Conservation (phyloP, 2,113 vertebrate genomes). For the Blennius ocellaris region DNA sequence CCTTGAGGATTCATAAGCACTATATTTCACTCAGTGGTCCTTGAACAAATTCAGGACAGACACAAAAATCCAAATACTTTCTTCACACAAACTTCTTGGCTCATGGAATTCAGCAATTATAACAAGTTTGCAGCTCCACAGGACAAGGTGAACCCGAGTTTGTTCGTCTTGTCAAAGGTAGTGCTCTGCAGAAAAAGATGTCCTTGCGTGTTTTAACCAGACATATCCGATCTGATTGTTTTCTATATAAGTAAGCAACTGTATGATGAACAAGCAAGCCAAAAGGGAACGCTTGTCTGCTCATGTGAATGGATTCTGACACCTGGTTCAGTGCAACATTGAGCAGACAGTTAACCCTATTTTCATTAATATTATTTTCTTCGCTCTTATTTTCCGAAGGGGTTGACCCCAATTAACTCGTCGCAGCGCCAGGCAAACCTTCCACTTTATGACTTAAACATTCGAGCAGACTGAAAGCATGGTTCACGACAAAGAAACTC, state of each 20-base stretch:
- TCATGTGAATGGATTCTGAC: not conserved
- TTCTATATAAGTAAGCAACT: not conserved
- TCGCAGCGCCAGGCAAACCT: not conserved
- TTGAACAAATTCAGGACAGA: constrained; percentile 55
- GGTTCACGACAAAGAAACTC: constrained; percentile 20
- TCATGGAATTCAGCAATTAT: constrained; percentile 14
- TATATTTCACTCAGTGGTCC: constrained; percentile 69
- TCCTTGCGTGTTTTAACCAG: not conserved
- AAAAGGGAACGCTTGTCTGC: not conserved
- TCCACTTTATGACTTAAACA: not conserved
- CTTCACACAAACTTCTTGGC: not conserved
- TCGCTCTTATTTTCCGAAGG: not conserved
- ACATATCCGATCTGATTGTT: not conserved
- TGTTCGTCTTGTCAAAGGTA: not conserved
- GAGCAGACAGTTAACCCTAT: not conserved
- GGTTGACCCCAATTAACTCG: constrained; percentile 3
- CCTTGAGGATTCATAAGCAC: constrained; percentile 67
- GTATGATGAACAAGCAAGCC: not conserved
- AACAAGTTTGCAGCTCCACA: not conserved
- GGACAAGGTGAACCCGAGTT: not conserved
- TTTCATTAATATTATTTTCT: not conserved
- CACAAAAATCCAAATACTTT: constrained; percentile 46
- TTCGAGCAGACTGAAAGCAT: constrained; percentile 2
- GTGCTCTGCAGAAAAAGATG: not conserved
- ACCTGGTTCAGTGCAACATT: not conserved